A percentile compares a stretch with the other conserved stretches of the same genome.
Conservation (phyloP, 1,140 invertebrate species). For the Temnothorax longispinosus region DNA sequence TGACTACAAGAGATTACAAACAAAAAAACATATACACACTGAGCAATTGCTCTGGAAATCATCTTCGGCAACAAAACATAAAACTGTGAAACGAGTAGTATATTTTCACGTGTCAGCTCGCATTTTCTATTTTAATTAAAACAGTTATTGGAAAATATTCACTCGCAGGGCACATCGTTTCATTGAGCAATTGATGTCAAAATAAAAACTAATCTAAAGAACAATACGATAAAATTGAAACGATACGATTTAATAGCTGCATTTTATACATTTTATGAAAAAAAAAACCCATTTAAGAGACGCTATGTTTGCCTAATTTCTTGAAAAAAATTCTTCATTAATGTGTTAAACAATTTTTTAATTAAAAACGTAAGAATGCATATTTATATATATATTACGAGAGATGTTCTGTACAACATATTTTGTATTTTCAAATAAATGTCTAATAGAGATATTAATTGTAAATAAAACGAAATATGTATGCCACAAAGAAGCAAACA, state of each 20-base stretch:
- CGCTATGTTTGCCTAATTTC: neutral
- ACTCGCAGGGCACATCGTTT: conserved; percentile 8
- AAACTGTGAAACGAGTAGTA: conserved; percentile 9
- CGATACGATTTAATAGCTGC: conserved; percentile 48
- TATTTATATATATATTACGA: neutral
- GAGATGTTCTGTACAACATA: neutral
- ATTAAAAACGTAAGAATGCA: neutral
- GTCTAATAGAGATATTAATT: neutral
- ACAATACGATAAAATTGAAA: conserved; percentile 46
- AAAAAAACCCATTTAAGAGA: neutral
- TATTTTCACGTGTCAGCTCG: conserved; percentile 42
- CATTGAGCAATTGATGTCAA: conserved; percentile 50
- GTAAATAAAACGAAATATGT: conserved; percentile 16
- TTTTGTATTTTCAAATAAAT: neutral
- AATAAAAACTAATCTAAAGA: conserved; percentile 59
- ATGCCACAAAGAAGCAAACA: neutral
- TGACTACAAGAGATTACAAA: neutral
- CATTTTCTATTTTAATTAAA: conserved; percentile 55
- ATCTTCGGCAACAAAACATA: neutral
- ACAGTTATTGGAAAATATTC: conserved; percentile 50
- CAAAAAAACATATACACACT: neutral
- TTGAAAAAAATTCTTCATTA: neutral
- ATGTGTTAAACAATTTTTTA: neutral
- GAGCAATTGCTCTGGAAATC: conserved; percentile 1
- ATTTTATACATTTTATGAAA: conserved; percentile 3